phyloP scores from a whole-genome alignment of 1,140 invertebrate species.

The Maconellicoccus hirsutus region DNA sequence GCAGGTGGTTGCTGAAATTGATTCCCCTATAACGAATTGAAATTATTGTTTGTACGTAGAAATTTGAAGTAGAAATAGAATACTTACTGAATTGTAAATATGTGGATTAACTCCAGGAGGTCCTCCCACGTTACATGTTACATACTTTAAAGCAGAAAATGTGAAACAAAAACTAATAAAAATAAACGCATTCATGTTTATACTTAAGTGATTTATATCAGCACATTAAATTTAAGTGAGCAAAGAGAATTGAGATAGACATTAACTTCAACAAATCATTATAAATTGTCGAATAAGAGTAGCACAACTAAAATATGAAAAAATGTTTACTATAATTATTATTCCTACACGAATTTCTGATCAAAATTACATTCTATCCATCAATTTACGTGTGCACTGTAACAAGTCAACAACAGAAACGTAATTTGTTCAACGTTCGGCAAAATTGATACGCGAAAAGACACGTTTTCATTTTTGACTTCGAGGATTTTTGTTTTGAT shows the following conservation, averaged over 20 bases:
- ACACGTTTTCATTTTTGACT: no score
- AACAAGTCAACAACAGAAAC: no score
- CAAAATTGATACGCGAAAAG: no score
- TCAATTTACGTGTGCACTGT: no score
- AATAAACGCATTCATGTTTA: not conserved
- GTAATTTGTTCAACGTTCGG: no score
- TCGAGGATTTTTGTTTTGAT: no score
- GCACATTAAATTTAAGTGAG: not conserved
- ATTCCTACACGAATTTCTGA: no score
- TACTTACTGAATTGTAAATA: not conserved
- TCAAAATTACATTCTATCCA: no score
- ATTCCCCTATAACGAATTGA: not conserved
- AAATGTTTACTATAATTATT: no score
- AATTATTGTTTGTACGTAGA: not conserved
- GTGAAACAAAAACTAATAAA: not conserved
- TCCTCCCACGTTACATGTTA: not conserved
- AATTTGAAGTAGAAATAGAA: not conserved
- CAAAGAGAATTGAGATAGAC: not conserved
- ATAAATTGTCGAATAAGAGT: no score
- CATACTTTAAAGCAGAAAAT: not conserved
- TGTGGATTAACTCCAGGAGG: not conserved
- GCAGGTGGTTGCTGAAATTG: not conserved
- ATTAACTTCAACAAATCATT: no score
- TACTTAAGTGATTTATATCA: not conserved
- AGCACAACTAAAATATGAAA: no score